These are phyloP conservation scores for Toxotes chatareus DNA, from an alignment of 2,113 vertebrate genomes.

Conservation along the genomic window DNA sequence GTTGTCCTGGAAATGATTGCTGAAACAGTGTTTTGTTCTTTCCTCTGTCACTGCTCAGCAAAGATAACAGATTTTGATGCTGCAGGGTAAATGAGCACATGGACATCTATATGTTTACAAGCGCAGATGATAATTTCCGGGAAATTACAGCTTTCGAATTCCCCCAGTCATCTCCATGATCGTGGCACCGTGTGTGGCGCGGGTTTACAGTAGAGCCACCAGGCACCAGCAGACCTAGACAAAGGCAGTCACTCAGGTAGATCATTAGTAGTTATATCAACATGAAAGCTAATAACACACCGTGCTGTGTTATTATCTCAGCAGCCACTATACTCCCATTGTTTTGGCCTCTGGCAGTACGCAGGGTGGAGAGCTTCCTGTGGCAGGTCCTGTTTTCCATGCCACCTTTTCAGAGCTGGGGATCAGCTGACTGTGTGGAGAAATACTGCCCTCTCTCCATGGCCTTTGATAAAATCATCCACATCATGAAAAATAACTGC, in stretches of 20 bases:
- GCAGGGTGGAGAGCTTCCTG: conserved; percentile 68
- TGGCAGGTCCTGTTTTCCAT: conserved; percentile 40
- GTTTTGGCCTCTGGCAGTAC: conserved; percentile 51
- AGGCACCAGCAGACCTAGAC: conserved; percentile 64
- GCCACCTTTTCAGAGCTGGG: conserved; percentile 25
- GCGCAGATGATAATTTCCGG: conserved; percentile 54
- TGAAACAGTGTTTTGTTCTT: conserved; percentile 23
- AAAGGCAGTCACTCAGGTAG: conserved; percentile 61
- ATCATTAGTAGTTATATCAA: conserved; percentile 74
- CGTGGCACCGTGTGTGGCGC: conserved; percentile 62
- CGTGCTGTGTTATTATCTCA: conserved; percentile 68
- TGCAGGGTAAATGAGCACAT: conserved; percentile 15
- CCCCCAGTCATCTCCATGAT: conserved; percentile 38
- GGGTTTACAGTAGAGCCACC: conserved; percentile 43
- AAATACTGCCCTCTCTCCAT: conserved; percentile 56
- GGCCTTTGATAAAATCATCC: conserved; percentile 56
- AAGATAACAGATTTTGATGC: conserved; percentile 16
- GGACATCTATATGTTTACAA: conserved; percentile 37
- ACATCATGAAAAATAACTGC: conserved; percentile 22
- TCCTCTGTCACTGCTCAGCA: conserved; percentile 8
- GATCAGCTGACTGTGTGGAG: conserved; percentile 33
- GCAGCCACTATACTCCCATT: conserved; percentile 27
- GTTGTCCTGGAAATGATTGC: conserved; percentile 21
- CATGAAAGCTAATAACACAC: conserved; percentile 67
- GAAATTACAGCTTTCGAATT: conserved; percentile 61